A percentile compares a stretch with the other conserved stretches of the same genome.
phyloP scores from a whole-genome alignment of 1,140 invertebrate genomes.

The Hycleus cichorii region DNA sequence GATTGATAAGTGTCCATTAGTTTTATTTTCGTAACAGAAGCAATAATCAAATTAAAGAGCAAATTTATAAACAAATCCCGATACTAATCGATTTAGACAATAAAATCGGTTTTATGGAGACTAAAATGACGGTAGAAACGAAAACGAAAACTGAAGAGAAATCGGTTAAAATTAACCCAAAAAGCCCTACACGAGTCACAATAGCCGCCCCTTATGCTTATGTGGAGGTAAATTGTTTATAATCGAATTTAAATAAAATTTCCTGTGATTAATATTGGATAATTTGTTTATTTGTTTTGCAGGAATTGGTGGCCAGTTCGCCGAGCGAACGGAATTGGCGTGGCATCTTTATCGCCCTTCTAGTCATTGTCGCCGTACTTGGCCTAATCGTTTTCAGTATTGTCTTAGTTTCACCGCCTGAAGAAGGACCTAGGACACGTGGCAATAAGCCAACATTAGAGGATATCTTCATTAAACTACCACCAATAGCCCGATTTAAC shows the following conservation, averaged over 20 bases:
- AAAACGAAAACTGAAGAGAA: conserved; percentile 11
- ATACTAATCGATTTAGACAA: too few relatives aligned
- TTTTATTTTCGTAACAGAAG: too few relatives aligned
- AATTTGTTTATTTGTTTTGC: conserved; percentile 27
- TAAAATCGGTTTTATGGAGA: too few relatives aligned
- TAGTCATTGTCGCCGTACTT: conserved; percentile 80
- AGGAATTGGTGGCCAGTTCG: conserved; percentile 74
- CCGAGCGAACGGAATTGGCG: conserved; percentile 83
- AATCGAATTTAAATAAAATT: background rate
- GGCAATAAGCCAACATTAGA: conserved; percentile 58
- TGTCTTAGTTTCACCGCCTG: conserved; percentile 69
- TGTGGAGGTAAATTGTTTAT: conserved; percentile 30
- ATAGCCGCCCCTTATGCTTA: conserved; percentile 33
- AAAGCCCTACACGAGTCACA: conserved; percentile 29
- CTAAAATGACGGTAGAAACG: conserved; percentile 4
- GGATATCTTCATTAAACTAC: conserved; percentile 56
- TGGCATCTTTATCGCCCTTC: conserved; percentile 79
- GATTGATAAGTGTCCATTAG: too few relatives aligned
- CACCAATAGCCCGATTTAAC: conserved; percentile 59
- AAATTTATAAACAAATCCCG: too few relatives aligned
- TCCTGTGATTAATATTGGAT: background rate
- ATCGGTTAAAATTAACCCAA: conserved; percentile 16
- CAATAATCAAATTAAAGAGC: too few relatives aligned
- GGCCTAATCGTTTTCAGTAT: conserved; percentile 82
- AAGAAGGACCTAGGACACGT: conserved; percentile 58